Conservation (phyloP, 2,113 vertebrate genomes). For the Boulengeromyrus knoepffleri region DNA sequence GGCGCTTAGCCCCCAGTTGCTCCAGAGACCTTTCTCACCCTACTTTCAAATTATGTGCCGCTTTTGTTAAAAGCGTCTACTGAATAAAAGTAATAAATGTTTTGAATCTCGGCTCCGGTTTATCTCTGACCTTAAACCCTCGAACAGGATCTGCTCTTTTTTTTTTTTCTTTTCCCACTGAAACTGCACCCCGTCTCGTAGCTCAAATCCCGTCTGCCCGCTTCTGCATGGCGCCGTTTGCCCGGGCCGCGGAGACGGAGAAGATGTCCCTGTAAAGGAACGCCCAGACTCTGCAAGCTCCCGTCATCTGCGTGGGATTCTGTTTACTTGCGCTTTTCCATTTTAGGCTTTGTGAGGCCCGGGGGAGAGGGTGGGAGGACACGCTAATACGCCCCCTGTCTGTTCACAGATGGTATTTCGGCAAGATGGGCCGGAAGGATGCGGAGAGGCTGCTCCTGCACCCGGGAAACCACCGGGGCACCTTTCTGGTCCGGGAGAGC, state of each 20-base stretch:
- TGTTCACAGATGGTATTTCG: conserved; percentile 92
- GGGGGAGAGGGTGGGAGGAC: neutral
- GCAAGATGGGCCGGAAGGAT: conserved; percentile 98
- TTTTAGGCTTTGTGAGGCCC: neutral
- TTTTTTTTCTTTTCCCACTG: neutral
- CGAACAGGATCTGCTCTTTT: neutral
- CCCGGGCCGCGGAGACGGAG: neutral
- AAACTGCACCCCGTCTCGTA: neutral
- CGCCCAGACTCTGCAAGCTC: neutral
- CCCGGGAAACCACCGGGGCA: conserved; percentile 87
- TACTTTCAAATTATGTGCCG: neutral
- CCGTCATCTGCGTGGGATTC: neutral
- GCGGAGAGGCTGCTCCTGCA: conserved; percentile 89
- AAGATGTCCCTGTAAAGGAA: neutral
- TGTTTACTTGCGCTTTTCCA: neutral
- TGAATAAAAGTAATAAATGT: neutral
- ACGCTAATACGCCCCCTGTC: neutral
- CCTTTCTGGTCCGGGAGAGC: conserved; percentile 92
- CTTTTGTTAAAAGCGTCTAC: neutral
- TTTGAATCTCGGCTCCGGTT: too few relatives aligned
- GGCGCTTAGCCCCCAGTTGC: neutral
- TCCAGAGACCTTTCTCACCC: neutral
- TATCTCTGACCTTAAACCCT: neutral
- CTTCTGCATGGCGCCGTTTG: neutral
- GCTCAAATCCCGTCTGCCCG: neutral